These are phyloP conservation scores for Siniperca undulata DNA, from an alignment of 2,797 vertebrate species.

Conservation along the genomic window DNA sequence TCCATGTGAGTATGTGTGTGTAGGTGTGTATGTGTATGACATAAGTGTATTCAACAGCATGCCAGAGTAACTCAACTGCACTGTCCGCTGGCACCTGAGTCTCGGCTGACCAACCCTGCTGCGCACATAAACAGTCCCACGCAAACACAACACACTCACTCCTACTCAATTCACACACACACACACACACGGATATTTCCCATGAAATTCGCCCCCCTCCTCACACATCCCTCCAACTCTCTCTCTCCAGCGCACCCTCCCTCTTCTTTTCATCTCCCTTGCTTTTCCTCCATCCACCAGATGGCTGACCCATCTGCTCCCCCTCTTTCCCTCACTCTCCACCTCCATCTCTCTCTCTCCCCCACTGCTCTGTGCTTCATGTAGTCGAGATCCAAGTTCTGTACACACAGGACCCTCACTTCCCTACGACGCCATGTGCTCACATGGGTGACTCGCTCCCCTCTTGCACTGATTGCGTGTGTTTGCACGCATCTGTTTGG, in stretches of 20 bases:
- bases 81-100: slow-evolving; percentile 66
- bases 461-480: slow-evolving; percentile 49
- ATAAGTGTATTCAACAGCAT: slow-evolving; percentile 48
- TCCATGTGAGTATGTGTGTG: slow-evolving; percentile 32
- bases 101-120: slow-evolving; percentile 50
- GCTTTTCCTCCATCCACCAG: slow-evolving; percentile 85
- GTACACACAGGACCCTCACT: slow-evolving; percentile 65
- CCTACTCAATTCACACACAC: slow-evolving; percentile 35
- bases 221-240: slow-evolving; percentile 49
- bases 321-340: slow-evolving; percentile 69
- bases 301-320: slow-evolving; percentile 90
- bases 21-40: slow-evolving; percentile 22
- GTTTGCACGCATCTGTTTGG: slow-evolving; percentile 63
- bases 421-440: slow-evolving; percentile 42
- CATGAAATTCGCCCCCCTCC: slow-evolving; percentile 32
- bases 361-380: slow-evolving; percentile 72
- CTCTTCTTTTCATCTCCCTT: slow-evolving; percentile 82
- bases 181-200: slow-evolving; percentile 45
- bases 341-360: slow-evolving; percentile 62
- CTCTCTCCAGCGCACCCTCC: slow-evolving; percentile 62
- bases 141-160: slow-evolving; percentile 46
- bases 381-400: slow-evolving; percentile 77
- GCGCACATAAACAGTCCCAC: slow-evolving; percentile 52
- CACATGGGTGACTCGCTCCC: slow-evolving; percentile 49
- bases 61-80: slow-evolving; percentile 45